These are phyloP conservation scores for Neodontobutis hainanensis DNA, from an alignment of 2,113 vertebrate species.

Conservation along the genomic window DNA sequence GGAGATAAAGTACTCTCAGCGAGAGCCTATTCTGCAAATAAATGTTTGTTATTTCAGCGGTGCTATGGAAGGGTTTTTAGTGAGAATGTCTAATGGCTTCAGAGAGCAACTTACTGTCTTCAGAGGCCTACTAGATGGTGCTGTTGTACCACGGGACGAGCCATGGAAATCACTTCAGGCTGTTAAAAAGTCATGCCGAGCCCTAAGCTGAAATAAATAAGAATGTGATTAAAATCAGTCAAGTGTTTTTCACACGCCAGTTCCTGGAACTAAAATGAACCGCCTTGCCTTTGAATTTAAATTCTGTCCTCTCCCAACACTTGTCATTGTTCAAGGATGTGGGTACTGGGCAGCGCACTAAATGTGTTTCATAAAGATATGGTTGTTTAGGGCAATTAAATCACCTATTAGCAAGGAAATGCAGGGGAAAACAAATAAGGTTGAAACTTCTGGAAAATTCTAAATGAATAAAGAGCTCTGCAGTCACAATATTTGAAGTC, in stretches of 20 bases:
- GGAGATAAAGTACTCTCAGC: slow-evolving; percentile 40
- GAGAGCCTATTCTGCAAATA: slow-evolving; percentile 54
- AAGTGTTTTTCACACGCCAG: slow-evolving; percentile 69
- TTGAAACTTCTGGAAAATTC: slow-evolving; percentile 39
- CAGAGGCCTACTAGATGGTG: slow-evolving; percentile 62
- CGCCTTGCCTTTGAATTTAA: slow-evolving; percentile 71
- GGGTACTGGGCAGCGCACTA: slow-evolving; percentile 57
- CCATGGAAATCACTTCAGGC: slow-evolving; percentile 12
- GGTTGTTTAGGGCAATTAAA: slow-evolving; percentile 69
- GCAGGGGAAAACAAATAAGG: slow-evolving; percentile 51
- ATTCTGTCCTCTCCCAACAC: slow-evolving; percentile 71
- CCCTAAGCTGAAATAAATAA: slow-evolving; percentile 72
- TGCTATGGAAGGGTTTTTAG: slow-evolving; percentile 23
- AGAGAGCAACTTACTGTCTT: neutral
- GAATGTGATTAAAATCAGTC: slow-evolving; percentile 78
- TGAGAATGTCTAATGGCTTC: slow-evolving; percentile 23
- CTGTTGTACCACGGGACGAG: slow-evolving; percentile 52
- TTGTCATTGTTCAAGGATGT: slow-evolving; percentile 72
- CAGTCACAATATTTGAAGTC: slow-evolving; percentile 12
- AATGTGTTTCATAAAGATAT: slow-evolving; percentile 77
- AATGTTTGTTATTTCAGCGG: slow-evolving; percentile 42
- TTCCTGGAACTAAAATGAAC: slow-evolving; percentile 70
- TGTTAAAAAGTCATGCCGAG: slow-evolving; percentile 50
- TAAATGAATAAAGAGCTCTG: slow-evolving; percentile 22
- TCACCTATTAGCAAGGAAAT: slow-evolving; percentile 66